Evolutionary conservation across 2,888 invertebrate species (phyloP), one percentile per base, ranked within the genome.

Genomic region (Amblyteles armatorius): DNA sequence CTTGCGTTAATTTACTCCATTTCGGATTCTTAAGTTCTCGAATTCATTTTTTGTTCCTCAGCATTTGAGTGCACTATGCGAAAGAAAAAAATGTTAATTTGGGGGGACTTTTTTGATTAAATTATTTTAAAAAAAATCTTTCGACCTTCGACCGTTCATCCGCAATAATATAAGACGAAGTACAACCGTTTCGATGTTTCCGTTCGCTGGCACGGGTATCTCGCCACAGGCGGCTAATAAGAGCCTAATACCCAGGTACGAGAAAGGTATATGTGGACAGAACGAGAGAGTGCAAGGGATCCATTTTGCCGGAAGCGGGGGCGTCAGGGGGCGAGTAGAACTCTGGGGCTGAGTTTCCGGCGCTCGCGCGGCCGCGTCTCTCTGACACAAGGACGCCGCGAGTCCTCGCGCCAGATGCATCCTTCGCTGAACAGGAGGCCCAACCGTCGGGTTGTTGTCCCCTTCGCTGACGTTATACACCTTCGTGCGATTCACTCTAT

Each of bases 351-450:
- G 89, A 89, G 90, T 91, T 92, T 92, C 92, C 92, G 92, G 88
- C 87, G 91, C 88, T 88, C 83, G 44, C 13, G 19, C 52, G 44
- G 72, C 36, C 48, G 48, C 40, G 44, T 48, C 57, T 74, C 82
- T 83, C 77, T 57, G 90, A 89, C 90, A 83, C 92, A 93, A 93
- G 93, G 93, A 93, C 93, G 89, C 85, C 76, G 44, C 87, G 90
- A 90, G 93, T 91, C 93, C 93, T 93, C 93, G 93, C 93, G 93
- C 93, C 87, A 92, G 91, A 93, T 93, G 93, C 93, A 93, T 93
- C 93, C 93, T 93, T 91, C 91, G 92, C 88, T 93, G 92, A 91
- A 90, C 92, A 91, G 89, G 88, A 89, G 87, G 33, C 60, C 57
- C 86, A 83, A 82, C 77, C 83, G 55, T 63, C 82, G 79, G 86